phyloP scores from a whole-genome alignment of 92 coral and sea anemone species.

The Palythoa caribaeorum region DNA sequence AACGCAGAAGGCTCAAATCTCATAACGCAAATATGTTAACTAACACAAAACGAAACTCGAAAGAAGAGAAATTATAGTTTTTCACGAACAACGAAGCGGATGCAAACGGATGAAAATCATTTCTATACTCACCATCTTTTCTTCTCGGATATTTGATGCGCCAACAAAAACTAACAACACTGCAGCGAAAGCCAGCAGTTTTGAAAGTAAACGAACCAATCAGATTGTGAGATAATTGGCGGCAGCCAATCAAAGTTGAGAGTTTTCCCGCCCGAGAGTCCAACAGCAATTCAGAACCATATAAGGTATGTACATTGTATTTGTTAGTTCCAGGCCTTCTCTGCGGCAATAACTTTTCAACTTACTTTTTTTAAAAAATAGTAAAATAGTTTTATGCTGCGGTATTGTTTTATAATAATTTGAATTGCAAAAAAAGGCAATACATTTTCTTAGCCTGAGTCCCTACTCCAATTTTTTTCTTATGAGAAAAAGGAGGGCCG shows the following conservation, averaged over 20 bases:
- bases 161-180: slow-evolving; percentile 82
- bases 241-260: slow-evolving; percentile 63
- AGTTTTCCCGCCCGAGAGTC: slow-evolving; percentile 64
- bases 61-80: slow-evolving; percentile 20
- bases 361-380: not conserved
- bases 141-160: slow-evolving; percentile 69
- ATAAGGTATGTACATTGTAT: slow-evolving; percentile 14
- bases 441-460: no score
- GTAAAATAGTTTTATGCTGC: no score
- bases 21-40: not conserved
- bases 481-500: no score
- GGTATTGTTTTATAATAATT: no score
- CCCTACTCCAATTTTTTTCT: no score
- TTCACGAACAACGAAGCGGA: slow-evolving; percentile 50
- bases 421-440: no score
- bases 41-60: not conserved
- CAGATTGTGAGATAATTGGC: slow-evolving; percentile 55
- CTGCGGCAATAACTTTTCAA: not conserved
- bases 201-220: slow-evolving; percentile 92
- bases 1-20: not conserved
- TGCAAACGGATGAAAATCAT: slow-evolving; percentile 84
- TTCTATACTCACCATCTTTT: slow-evolving; percentile 89
- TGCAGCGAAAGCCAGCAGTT: slow-evolving; percentile 85
- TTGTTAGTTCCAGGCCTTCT: not conserved
- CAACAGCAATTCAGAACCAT: slow-evolving; percentile 5